A percentile compares a stretch with the other conserved stretches of the same genome.
Conservation (phyloP, 2,113 vertebrate genomes). For the Chrysochloris asiatica region DNA sequence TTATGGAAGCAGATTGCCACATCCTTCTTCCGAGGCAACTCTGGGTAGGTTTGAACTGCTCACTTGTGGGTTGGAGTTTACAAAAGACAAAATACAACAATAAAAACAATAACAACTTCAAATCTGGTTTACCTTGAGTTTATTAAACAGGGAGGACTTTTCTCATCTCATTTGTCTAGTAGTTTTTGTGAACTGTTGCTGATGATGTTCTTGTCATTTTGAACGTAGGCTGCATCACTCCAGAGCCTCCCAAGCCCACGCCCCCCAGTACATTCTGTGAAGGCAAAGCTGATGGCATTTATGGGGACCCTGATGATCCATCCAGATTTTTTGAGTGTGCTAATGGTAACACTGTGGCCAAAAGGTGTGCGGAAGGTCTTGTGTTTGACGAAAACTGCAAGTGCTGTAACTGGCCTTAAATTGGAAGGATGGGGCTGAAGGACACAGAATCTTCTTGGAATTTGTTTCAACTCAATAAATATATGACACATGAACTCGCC, state of each 20-base stretch:
- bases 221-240: background rate
- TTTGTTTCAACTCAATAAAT: background rate
- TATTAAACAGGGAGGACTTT: background rate
- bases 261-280: constrained; percentile 76
- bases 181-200: background rate
- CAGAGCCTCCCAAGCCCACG: constrained; percentile 71
- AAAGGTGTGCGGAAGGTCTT: constrained; percentile 83
- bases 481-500: background rate
- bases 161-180: background rate
- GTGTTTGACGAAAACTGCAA: constrained; percentile 85
- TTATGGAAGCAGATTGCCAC: background rate
- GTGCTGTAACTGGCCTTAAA: constrained; percentile 85
- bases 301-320: constrained; percentile 76
- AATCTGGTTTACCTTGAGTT: background rate
- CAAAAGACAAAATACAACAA: background rate
- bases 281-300: constrained; percentile 84
- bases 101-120: background rate
- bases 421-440: background rate
- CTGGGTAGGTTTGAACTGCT: background rate
- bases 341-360: constrained; percentile 82
- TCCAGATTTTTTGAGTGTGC: constrained; percentile 86
- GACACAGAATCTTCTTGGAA: background rate
- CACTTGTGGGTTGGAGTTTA: background rate
- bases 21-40: background rate
- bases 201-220: background rate